Conservation (phyloP, 2,888 invertebrate genomes). For the Lycia hirtaria region DNA sequence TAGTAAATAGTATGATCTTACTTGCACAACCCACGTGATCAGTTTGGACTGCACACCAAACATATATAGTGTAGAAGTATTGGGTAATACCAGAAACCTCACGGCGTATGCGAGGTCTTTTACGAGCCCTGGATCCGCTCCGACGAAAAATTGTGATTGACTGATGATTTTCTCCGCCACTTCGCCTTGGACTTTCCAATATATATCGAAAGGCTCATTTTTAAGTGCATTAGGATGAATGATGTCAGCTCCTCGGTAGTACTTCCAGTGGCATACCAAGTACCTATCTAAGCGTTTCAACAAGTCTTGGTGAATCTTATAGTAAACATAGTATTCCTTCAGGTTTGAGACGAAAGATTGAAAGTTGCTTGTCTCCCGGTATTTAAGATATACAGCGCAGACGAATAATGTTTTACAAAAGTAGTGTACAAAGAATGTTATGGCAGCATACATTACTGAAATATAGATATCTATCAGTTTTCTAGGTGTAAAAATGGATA, state of each 20-base stretch:
- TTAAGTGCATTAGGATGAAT: constrained; percentile 58
- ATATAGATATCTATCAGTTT: constrained; percentile 55
- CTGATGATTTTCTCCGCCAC: constrained; percentile 63
- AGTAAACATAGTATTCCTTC: constrained; percentile 55
- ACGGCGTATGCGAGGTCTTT: constrained; percentile 61
- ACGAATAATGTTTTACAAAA: constrained; percentile 54
- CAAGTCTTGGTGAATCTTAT: constrained; percentile 62
- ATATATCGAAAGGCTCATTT: constrained; percentile 67
- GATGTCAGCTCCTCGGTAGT: constrained; percentile 65
- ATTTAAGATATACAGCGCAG: constrained; percentile 59
- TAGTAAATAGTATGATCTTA: no score
- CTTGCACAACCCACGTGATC: constrained; percentile 66
- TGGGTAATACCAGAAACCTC: constrained; percentile 62
- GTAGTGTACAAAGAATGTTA: no score
- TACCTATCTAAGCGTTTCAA: constrained; percentile 62
- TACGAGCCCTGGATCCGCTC: constrained; percentile 59
- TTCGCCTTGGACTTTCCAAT: constrained; percentile 70
- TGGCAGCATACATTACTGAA: constrained; percentile 37
- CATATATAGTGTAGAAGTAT: constrained; percentile 52
- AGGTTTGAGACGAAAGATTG: constrained; percentile 63
- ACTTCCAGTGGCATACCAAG: constrained; percentile 70
- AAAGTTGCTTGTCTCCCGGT: constrained; percentile 54
- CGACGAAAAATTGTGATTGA: constrained; percentile 55
- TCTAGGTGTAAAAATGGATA: constrained; percentile 46
- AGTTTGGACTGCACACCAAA: constrained; percentile 60